Evolutionary conservation across 2,113 vertebrate genomes (phyloP).

Genomic region (Sebastes fasciatus): DNA sequence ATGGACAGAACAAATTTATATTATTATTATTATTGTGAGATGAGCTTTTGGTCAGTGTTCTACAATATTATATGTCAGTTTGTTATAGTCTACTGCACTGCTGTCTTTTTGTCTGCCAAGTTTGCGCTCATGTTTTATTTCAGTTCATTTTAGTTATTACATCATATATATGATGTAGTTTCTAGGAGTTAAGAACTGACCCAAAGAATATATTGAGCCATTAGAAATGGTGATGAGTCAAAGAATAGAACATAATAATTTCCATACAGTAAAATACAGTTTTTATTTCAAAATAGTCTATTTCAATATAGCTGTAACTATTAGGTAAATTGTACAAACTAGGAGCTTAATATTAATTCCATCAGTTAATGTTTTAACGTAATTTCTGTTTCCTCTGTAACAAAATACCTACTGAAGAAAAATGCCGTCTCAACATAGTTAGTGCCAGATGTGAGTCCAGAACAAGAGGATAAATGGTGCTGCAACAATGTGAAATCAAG

Average conservation of each 20-base stretch:
- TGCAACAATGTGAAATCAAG: neutral
- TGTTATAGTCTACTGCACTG: neutral
- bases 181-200: neutral
- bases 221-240: neutral
- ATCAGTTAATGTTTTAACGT: conserved; percentile 9
- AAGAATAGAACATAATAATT: neutral
- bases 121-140: conserved; percentile 13
- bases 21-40: neutral
- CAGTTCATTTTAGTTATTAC: neutral
- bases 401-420: conserved; percentile 9
- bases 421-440: neutral
- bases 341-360: neutral
- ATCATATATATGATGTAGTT: neutral
- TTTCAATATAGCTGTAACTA: neutral
- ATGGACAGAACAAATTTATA: conserved; percentile 1
- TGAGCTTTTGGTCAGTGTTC: conserved; percentile 8
- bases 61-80: neutral
- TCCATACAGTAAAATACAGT: neutral
- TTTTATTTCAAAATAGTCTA: neutral
- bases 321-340: conserved; percentile 4
- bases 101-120: neutral
- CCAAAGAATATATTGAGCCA: neutral
- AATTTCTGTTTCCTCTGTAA: conserved; percentile 23
- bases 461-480: neutral
- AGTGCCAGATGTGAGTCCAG: neutral